A percentile compares a stretch with the other conserved stretches of the same genome.
Conservation (phyloP, 2,113 vertebrate species). For the Poeciliopsis turrubarensis region DNA sequence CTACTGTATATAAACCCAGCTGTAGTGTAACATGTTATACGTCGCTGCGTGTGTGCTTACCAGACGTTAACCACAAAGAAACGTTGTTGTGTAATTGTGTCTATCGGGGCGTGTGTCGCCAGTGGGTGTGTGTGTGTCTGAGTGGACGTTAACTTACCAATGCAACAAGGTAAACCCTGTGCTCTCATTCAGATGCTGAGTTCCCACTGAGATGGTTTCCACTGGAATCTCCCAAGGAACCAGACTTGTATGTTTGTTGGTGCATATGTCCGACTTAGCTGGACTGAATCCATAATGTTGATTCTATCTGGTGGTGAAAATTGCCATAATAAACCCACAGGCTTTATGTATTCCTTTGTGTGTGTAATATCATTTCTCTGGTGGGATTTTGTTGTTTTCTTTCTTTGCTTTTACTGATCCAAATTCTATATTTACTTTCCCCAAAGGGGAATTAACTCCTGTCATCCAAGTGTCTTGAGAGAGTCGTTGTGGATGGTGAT, state of each 20-base stretch:
- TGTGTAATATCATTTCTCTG: neutral
- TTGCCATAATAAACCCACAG: conserved; percentile 72
- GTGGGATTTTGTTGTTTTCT: too few relatives aligned
- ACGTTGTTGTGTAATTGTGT: conserved; percentile 52
- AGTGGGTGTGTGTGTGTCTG: conserved; percentile 48
- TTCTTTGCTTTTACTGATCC: too few relatives aligned
- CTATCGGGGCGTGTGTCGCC: conserved; percentile 43
- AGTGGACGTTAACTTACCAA: conserved; percentile 47
- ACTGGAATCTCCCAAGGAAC: too few relatives aligned
- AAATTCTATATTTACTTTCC: too few relatives aligned
- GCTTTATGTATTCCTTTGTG: conserved; percentile 44
- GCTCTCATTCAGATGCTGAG: conserved; percentile 29
- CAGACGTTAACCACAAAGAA: conserved; percentile 37
- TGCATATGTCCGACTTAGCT: conserved; percentile 50
- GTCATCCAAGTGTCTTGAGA: too few relatives aligned
- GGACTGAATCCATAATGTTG: conserved; percentile 59
- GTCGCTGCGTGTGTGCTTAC: conserved; percentile 35
- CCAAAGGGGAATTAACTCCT: too few relatives aligned
- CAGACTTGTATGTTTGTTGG: conserved; percentile 53
- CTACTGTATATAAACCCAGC: conserved; percentile 56
- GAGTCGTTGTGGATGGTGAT: too few relatives aligned
- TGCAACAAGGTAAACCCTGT: conserved; percentile 27
- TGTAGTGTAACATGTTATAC: conserved; percentile 53
- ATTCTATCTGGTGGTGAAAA: conserved; percentile 67
- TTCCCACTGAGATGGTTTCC: neutral